Evolutionary conservation across 2,797 vertebrate species (phyloP), one percentile per base, ranked within the genome.

Genomic region (Diceros bicornis): DNA sequence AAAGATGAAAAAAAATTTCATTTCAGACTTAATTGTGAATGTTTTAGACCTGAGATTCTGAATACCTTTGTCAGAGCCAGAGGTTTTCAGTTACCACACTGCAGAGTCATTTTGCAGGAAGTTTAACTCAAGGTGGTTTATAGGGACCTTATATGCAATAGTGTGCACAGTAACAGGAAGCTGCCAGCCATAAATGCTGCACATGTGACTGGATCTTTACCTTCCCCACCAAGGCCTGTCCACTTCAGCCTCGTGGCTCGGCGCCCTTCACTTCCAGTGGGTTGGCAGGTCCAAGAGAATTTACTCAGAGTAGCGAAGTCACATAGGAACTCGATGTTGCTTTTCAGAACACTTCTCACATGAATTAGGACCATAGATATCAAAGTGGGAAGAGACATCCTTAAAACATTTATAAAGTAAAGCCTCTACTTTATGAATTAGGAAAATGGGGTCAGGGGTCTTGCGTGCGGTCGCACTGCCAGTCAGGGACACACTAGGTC

Each of bases 121-220:
- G 4, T 57, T 57, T 50, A n/a, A 44, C n/a, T 57, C 66, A 0
- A 6, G 44, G 34, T 23, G 3, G 41, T n/a, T 34, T 11, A 6
- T n/a, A n/a, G 62, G 32, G 34, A 62, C 68, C 34, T 20, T 7
- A 8, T 66, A 1, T 16, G 14, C 20, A 29, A 6, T 10, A 13
- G 37, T 20, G 0, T 0, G 25, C 57, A 32, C 0, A 0, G 52
- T 17, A 47, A 25, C 75, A 34, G 50, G 61, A 62, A 29, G 29
- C 16, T 32, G 44, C 59, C 17, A 34, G 41, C 34, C 16, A 0
- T 2, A 0, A 47, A 21, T 4, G 2, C 52, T 23, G 17, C 5
- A 4, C 3, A 0, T 4, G 12, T 34, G 50, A 0, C 86, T 41
- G 50, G 7, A 2, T 52, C 57, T 75, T 57, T 32, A 14, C n/a